Evolutionary conservation across 2,113 vertebrate genomes (phyloP).

Genomic region (Caracal caracal): DNA sequence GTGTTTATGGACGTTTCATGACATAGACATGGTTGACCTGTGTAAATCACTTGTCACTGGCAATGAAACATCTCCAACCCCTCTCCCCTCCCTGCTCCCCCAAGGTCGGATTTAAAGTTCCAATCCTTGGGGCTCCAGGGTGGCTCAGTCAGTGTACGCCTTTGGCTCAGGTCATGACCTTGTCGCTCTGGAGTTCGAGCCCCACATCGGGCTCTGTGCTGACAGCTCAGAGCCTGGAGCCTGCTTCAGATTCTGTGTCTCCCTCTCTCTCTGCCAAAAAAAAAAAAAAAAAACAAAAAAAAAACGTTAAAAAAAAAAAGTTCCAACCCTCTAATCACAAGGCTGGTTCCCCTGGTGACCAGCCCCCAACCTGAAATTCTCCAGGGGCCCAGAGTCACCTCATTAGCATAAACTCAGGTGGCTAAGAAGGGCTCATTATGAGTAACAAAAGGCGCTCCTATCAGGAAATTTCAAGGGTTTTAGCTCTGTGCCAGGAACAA

Average conservation of each 20-base stretch:
- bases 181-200: too few species aligned
- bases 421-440: background rate
- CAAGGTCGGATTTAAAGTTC: background rate
- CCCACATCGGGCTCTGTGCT: too few species aligned
- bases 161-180: too few species aligned
- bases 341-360: background rate
- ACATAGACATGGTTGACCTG: background rate
- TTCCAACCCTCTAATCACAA: background rate
- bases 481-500: background rate
- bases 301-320: background rate
- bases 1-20: background rate
- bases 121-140: background rate
- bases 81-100: background rate
- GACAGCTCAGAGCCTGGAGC: too few species aligned
- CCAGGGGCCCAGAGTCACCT: background rate
- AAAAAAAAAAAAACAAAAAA: too few species aligned
- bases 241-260: too few species aligned
- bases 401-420: background rate
- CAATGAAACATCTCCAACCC: background rate
- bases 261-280: too few species aligned
- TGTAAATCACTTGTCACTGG: background rate
- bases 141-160: too few species aligned
- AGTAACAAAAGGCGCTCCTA: background rate
- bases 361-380: background rate
- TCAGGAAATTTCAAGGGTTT: background rate